A percentile compares a stretch with the other conserved stretches of the same genome.
These are phyloP conservation scores for Drosophila prostipennis DNA, from an alignment of 2,888 invertebrate species.

Conservation along the genomic window DNA sequence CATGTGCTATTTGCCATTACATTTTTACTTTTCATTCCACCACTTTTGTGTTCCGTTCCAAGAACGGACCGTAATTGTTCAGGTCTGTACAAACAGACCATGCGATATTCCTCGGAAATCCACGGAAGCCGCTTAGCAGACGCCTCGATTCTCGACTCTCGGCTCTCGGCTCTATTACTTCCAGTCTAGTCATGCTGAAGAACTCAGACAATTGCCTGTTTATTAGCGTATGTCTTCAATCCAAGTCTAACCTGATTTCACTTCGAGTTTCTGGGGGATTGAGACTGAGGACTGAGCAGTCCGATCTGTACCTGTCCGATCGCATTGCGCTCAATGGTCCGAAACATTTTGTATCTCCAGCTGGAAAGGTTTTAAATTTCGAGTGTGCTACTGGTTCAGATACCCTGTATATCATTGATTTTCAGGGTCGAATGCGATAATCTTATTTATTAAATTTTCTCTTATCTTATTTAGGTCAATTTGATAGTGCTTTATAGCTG, in stretches of 20 bases:
- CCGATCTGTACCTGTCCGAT: constrained; percentile 28
- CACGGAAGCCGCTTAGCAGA: constrained; percentile 60
- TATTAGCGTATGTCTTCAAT: constrained; percentile 65
- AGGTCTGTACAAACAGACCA: constrained; percentile 17
- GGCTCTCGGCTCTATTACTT: constrained; percentile 15
- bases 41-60: constrained; percentile 57
- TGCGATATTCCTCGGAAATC: constrained; percentile 43
- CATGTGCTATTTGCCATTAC: constrained; percentile 68
- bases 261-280: constrained; percentile 20
- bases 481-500: not conserved
- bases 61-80: constrained; percentile 61
- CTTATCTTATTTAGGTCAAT: not conserved
- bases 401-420: constrained; percentile 4
- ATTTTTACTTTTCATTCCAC: constrained; percentile 55
- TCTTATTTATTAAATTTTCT: not conserved
- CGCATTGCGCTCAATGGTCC: constrained; percentile 34
- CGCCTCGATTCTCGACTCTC: constrained; percentile 6
- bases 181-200: constrained; percentile 52
- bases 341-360: constrained; percentile 6
- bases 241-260: constrained; percentile 66
- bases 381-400: constrained; percentile 8
- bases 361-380: constrained; percentile 6
- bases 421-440: not conserved
- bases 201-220: constrained; percentile 51
- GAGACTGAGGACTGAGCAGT: not conserved